Conservation (phyloP, 2,797 vertebrate species). For the Buceros bicornis region DNA sequence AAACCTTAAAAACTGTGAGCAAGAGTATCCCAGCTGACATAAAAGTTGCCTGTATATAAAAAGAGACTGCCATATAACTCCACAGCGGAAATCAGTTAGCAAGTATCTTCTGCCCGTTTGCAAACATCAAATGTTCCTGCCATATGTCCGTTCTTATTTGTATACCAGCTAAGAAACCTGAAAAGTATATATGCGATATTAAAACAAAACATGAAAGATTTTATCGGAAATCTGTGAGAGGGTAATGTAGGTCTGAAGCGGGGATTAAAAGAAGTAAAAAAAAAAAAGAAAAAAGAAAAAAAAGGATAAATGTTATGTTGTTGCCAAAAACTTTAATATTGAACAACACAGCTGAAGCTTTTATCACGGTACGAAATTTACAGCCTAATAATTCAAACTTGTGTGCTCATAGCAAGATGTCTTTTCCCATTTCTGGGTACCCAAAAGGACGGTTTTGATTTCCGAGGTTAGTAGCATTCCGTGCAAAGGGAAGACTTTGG, state of each 20-base stretch:
- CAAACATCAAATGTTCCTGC: slow-evolving; percentile 56
- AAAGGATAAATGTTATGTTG: not conserved
- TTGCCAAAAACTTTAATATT: slow-evolving; percentile 58
- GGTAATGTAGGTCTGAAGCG: not conserved
- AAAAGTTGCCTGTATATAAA: slow-evolving; percentile 14
- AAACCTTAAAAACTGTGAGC: slow-evolving; percentile 34
- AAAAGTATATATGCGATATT: slow-evolving; percentile 49
- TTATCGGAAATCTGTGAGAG: slow-evolving; percentile 35
- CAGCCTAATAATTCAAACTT: slow-evolving; percentile 40
- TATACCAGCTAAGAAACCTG: slow-evolving; percentile 47
- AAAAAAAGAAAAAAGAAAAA: not conserved
- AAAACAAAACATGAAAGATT: slow-evolving; percentile 69
- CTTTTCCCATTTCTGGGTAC: not conserved
- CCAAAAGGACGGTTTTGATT: not conserved
- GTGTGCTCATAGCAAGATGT: not conserved
- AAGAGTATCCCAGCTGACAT: slow-evolving; percentile 3
- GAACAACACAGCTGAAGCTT: slow-evolving; percentile 60
- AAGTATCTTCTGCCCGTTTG: slow-evolving; percentile 47
- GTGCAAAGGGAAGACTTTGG: not conserved
- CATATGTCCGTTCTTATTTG: slow-evolving; percentile 57
- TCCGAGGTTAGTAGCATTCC: not conserved
- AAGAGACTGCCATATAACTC: slow-evolving; percentile 36
- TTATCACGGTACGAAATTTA: slow-evolving; percentile 71
- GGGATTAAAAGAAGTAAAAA: slow-evolving; percentile 51
- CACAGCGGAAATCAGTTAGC: slow-evolving; percentile 51